Percentiles rank a stretch among this genome's conserved stretches.
Evolutionary conservation across 2,888 invertebrate genomes (phyloP).

Genomic region (Electrophaes corylata): DNA sequence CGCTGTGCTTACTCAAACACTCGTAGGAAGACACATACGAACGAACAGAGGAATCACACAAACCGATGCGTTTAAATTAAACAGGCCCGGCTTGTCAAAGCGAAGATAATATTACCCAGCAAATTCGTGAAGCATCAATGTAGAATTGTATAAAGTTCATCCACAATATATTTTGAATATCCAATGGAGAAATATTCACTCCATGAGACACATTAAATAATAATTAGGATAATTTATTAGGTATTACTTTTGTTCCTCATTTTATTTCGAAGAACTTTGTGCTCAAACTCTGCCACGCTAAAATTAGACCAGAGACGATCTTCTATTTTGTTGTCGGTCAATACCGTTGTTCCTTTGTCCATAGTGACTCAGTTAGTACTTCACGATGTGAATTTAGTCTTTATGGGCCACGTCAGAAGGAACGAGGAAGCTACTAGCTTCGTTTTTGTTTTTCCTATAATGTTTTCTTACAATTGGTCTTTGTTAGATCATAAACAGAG

Average conservation of each 20-base stretch:
- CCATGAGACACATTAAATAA: slow-evolving; percentile 1
- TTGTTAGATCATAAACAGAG: slow-evolving; percentile 50
- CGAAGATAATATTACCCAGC: background rate
- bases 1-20: slow-evolving; percentile 65
- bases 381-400: slow-evolving; percentile 45
- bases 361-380: slow-evolving; percentile 38
- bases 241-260: slow-evolving; percentile 26
- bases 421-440: slow-evolving; percentile 61
- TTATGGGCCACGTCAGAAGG: slow-evolving; percentile 53
- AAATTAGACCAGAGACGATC: slow-evolving; percentile 50
- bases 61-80: slow-evolving; percentile 60
- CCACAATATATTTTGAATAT: background rate
- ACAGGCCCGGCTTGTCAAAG: slow-evolving; percentile 45
- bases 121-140: too few relatives aligned
- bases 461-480: slow-evolving; percentile 55
- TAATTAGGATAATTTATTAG: slow-evolving; percentile 1
- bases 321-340: slow-evolving; percentile 61
- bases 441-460: slow-evolving; percentile 53
- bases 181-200: slow-evolving; percentile 9
- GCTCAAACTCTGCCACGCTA: slow-evolving; percentile 37
- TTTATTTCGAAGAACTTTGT: slow-evolving; percentile 24
- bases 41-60: slow-evolving; percentile 34
- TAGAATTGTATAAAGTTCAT: background rate
- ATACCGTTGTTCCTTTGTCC: slow-evolving; percentile 65
- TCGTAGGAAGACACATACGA: slow-evolving; percentile 40